These are phyloP conservation scores for Agelaius phoeniceus DNA, from an alignment of 2,113 vertebrate species.

Conservation along the genomic window DNA sequence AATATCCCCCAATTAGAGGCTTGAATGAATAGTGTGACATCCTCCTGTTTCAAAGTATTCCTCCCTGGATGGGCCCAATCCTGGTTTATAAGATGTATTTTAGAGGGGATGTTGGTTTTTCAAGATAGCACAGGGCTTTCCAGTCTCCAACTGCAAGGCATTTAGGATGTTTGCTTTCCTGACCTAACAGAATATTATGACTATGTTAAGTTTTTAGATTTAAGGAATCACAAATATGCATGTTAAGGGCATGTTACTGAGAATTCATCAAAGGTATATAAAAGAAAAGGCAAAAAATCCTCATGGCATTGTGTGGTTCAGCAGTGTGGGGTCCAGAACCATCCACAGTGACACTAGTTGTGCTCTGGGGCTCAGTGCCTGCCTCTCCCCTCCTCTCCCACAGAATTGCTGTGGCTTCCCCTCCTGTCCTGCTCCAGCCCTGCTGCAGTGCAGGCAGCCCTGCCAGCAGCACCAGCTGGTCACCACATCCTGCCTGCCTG, in stretches of 20 bases:
- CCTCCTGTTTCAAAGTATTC: background rate
- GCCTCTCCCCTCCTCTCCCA: background rate
- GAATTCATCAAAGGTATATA: background rate
- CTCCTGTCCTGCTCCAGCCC: background rate
- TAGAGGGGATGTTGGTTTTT: background rate
- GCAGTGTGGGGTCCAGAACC: background rate
- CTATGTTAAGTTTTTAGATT: no score
- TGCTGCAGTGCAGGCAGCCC: background rate
- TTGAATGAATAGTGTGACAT: no score
- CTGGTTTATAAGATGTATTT: background rate
- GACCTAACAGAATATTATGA: background rate
- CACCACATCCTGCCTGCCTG: background rate
- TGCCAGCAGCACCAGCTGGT: slow-evolving; percentile 54
- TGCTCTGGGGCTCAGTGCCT: background rate
- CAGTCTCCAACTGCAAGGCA: rapidly evolving
- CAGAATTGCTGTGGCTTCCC: rapidly evolving
- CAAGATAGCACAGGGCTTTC: rapidly evolving
- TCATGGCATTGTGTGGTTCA: no score
- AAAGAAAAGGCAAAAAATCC: background rate
- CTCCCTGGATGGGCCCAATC: background rate
- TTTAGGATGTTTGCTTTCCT: background rate
- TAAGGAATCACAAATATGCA: background rate
- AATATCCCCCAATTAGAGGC: background rate
- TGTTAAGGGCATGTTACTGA: background rate
- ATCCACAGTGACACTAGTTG: rapidly evolving